phyloP scores from a whole-genome alignment of 2,888 invertebrate species.

The Dorcus hopei region DNA sequence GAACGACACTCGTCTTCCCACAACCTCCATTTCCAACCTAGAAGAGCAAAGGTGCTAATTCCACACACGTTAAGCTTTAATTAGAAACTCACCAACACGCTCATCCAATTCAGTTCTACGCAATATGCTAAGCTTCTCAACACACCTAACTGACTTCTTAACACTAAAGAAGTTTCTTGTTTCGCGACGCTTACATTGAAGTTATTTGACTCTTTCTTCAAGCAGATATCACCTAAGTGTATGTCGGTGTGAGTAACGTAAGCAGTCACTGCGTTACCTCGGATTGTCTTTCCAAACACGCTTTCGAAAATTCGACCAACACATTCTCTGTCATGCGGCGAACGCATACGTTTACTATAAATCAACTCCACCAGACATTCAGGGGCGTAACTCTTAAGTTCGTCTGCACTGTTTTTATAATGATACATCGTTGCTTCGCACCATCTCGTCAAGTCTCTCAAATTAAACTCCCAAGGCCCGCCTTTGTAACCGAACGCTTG shows the following conservation, averaged over 20 bases:
- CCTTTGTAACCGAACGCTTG: constrained; percentile 77
- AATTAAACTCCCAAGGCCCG: constrained; percentile 95
- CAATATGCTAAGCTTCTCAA: constrained; percentile 82
- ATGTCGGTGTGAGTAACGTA: constrained; percentile 59
- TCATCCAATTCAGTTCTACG: constrained; percentile 88
- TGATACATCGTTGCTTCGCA: constrained; percentile 68
- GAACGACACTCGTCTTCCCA: constrained; percentile 78
- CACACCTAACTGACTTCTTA: constrained; percentile 60
- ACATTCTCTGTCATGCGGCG: constrained; percentile 68
- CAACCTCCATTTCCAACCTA: constrained; percentile 72
- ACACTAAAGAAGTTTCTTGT: constrained; percentile 47
- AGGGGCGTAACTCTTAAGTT: constrained; percentile 45
- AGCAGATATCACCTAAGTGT: constrained; percentile 65
- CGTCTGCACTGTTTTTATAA: constrained; percentile 28
- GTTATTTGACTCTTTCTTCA: constrained; percentile 30
- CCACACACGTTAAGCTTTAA: neutral
- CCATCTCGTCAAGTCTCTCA: constrained; percentile 93
- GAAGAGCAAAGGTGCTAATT: constrained; percentile 11
- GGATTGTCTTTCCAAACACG: constrained; percentile 53
- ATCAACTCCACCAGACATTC: constrained; percentile 71
- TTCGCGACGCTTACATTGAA: constrained; percentile 37
- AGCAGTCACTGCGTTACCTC: constrained; percentile 57
- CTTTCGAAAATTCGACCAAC: constrained; percentile 55
- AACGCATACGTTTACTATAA: constrained; percentile 85
- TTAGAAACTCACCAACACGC: constrained; percentile 68